Evolutionary conservation across 1,140 invertebrate genomes (phyloP), one percentile per base, ranked within the genome.

Genomic region (Alviniconcha marisindica): DNA sequence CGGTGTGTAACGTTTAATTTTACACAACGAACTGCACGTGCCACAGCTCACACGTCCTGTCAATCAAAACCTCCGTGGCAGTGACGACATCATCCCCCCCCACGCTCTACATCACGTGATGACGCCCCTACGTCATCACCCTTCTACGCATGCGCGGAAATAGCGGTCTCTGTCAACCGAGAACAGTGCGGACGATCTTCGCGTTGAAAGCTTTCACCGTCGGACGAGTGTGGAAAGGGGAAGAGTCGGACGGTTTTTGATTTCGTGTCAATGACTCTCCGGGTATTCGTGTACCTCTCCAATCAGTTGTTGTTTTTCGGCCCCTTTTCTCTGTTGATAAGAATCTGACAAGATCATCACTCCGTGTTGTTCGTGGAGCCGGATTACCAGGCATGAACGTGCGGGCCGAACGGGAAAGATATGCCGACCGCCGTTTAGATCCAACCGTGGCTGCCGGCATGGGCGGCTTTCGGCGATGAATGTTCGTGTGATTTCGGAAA

Each of bases 61-160:
- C 60, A 63, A 24, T 63, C 60, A 63, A 4, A 63, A 31, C 60
- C 4, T 5, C 7, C 21, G 10, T 63, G 60, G 60, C 60, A 63
- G 60, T 63, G 60, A 63, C 60, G 60, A 63, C 60, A 63, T 63
- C 60, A 5, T 14, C n/a, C n/a, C n/a, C n/a, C 10, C 51, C 51
- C 24, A 54, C 24, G 24, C 24, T 24, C 60, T 4, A 63, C 60
- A 24, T n/a, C 60, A 63, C 60, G 60, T 63, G 60, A n/a, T 63
- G 60, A 63, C 60, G 60, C 21, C 21, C 4, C 60, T 63, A 31
- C 60, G 60, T 63, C 60, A 63, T 63, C 60, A 31, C 28, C 60
- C 24, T n/a, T 63, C 60, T 24, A 31, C 60, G 60, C 60, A 24
- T 63, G 60, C 60, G 60, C 60, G 60, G 28, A 63, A 63, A 63